A percentile compares a stretch with the other conserved stretches of the same genome.
phyloP scores from a whole-genome alignment of 2,888 invertebrate genomes.

The Fabriciana adippe region DNA sequence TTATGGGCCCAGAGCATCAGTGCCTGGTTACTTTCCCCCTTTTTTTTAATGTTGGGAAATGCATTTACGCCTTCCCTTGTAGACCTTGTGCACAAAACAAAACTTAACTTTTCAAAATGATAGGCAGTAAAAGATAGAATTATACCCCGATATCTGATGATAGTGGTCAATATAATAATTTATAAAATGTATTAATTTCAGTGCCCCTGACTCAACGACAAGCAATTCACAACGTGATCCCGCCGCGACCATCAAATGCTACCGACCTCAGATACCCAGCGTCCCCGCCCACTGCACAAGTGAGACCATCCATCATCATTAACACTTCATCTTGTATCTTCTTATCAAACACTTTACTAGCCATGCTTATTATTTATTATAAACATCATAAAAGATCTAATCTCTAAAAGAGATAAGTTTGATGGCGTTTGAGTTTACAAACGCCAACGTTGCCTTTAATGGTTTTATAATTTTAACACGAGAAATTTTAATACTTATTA shows the following conservation, averaged over 20 bases:
- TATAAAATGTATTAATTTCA: conserved; percentile 48
- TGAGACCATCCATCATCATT: conserved; percentile 59
- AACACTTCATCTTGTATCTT: conserved; percentile 50
- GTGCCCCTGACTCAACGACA: conserved; percentile 79
- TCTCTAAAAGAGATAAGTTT: background rate
- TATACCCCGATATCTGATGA: too few species aligned
- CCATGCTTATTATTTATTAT: conserved; percentile 22
- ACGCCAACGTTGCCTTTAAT: background rate
- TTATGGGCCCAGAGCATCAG: too few species aligned
- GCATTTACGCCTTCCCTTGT: too few species aligned
- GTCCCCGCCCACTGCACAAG: conserved; percentile 65
- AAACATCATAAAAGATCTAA: conserved; percentile 16
- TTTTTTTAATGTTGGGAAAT: too few species aligned
- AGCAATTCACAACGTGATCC: conserved; percentile 84
- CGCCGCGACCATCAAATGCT: conserved; percentile 68
- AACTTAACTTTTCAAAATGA: too few species aligned
- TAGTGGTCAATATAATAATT: background rate
- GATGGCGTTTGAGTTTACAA: background rate
- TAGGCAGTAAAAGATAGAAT: too few species aligned
- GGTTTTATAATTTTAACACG: too few species aligned
- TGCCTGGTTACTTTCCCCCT: too few species aligned
- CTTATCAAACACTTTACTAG: conserved; percentile 46
- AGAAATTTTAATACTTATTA: too few species aligned
- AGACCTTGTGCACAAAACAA: too few species aligned
- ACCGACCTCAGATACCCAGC: conserved; percentile 59